Base-by-base conservation (phyloP, 2,797 vertebrate genomes). In the Heteromormyrus szaboi region DNA sequence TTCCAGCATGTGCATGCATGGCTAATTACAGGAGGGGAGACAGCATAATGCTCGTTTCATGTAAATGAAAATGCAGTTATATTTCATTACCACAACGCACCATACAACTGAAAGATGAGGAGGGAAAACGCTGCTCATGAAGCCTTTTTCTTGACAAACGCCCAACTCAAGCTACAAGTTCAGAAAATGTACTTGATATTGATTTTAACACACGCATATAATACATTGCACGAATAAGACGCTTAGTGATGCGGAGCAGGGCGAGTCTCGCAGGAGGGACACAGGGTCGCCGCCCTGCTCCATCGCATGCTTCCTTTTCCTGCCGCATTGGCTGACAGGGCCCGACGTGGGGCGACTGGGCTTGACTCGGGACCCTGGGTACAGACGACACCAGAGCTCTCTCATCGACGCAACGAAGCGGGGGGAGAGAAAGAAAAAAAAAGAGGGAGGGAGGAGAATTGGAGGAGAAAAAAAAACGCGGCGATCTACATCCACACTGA, bases 261-360 rank as follows among this genome's bases (percentile, higher is more conserved):
- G 83, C 68, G 68, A 33, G 68, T 41, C 68, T 76, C 68, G 33
- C 68, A 37, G 68, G 68, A 17, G 44, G 44, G 83, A 29, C 83
- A 50, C 12, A 17, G 50, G 84, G 76, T 46, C 17, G 76, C 17
- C 76, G 76, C 76, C 76, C 76, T 46, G 19, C 76, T 44, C 76
- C 76, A 37, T 37, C 68, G 68, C 68, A 37, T 37, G 33, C 33
- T 76, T 37, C 68, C 68, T 76, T 37, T 37, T 25, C 83, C n/a
- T 79, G 83, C 83, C 84, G 84, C 84, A 85, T 54, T 33, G n/a
- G 76, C 76, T 81, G 76, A 46, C 41, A 44, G 41, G 76, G 76
- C 37, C 17, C 37, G 41, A 76, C 33, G 68, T 17, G 68, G 68
- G 68, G 68, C 68, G 62, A 37, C 68, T 37, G 68, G 33, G 68